A percentile compares a stretch with the other conserved stretches of the same genome.
Evolutionary conservation across 2,888 invertebrate species (phyloP).

Genomic region (Dinocampus coccinellae): DNA sequence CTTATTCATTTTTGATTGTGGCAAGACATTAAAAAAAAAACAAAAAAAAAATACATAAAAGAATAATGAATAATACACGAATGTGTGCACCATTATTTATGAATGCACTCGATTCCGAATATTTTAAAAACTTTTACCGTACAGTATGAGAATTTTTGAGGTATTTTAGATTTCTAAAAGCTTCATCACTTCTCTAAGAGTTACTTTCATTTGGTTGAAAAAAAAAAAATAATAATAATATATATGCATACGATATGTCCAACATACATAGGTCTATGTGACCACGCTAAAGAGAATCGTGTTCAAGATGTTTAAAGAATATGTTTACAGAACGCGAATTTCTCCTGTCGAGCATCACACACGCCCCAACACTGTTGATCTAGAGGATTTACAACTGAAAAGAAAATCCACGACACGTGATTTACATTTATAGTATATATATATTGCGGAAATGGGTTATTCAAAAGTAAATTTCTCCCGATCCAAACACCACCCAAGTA

Average conservation of each 20-base stretch:
- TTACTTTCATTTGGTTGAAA: constrained; percentile 15
- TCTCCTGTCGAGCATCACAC: constrained; percentile 24
- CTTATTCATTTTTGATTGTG: constrained; percentile 8
- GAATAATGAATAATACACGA: not conserved
- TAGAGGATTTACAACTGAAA: constrained; percentile 4
- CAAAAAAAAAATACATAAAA: not conserved
- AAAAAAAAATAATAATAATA: constrained; percentile 4
- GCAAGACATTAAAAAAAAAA: not conserved
- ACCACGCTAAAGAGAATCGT: constrained; percentile 17
- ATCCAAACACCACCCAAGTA: not conserved
- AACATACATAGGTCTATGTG: constrained; percentile 24
- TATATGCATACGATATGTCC: constrained; percentile 43
- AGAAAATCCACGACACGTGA: not conserved
- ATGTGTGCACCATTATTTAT: not conserved
- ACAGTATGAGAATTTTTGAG: not conserved
- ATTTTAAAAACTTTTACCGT: not conserved
- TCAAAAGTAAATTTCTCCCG: not conserved
- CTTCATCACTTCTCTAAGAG: constrained; percentile 38
- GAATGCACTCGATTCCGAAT: not conserved
- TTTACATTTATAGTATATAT: not conserved
- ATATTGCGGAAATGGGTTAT: not conserved
- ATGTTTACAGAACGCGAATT: constrained; percentile 41
- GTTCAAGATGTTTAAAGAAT: constrained; percentile 41
- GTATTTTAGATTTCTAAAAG: not conserved
- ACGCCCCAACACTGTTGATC: not conserved